Evolutionary conservation across 2,888 invertebrate genomes (phyloP), one percentile per base, ranked within the genome.

Genomic region (Luffia ferchaultella): DNA sequence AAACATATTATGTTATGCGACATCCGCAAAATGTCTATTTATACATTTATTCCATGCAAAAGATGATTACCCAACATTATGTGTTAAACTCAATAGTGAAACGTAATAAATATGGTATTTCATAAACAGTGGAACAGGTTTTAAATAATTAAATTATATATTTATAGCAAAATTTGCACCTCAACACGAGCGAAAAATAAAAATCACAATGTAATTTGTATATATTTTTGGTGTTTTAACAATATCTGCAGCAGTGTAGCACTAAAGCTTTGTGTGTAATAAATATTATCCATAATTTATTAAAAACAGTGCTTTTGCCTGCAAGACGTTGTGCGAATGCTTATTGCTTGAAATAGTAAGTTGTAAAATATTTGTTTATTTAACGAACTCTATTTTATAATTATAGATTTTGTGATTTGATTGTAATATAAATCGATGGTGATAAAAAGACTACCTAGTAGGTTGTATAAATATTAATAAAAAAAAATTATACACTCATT

Each of bases 181-280:
- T 79, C 65, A 65, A 70, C 78, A 77, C 76, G 63, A 76, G 72
- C 70, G 68, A 73, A 70, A 69, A 68, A 63, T 65, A 66, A 65
- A 49, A 43, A 20, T 20, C 76, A 76, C 80, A 83, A 80, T 78
- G 78, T 78, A 80, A 83, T 76, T 73, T 73, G 64, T 68, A 70
- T 58, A 71, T 70, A 65, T 67, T 65, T 62, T 65, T 59, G 55
- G 17, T 45, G 30, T 46, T n/a, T n/a, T 12, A 46, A 46, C 43
- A 5, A 42, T 19, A 2, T 62, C 62, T 68, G 70, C 68, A 68
- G 68, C 67, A 63, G 62, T 73, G 66, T 73, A 63, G 70, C 72
- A 73, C 75, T 61, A 43, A 43, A 48, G 79, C 80, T 80, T 79
- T 76, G 58, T 59, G 60, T 73, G 65, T 75, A 45, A n/a, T 50